Conservation (phyloP, 1,140 invertebrate species). For the Drosophila quadrilineata region DNA sequence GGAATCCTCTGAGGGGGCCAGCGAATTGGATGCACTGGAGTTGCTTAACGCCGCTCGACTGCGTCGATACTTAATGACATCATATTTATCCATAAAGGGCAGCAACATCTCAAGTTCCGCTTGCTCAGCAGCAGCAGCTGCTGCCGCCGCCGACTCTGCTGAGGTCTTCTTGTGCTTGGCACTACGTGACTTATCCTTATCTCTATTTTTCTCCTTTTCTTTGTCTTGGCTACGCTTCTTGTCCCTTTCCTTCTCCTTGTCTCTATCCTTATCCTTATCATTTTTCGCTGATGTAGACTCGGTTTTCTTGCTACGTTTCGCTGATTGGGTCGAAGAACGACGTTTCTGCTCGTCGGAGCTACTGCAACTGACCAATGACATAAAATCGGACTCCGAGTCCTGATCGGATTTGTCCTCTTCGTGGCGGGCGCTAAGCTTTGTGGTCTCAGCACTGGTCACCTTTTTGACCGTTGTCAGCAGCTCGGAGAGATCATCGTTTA, state of each 20-base stretch:
- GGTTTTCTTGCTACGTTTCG: conserved; percentile 35
- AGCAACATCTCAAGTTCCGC: conserved; percentile 69
- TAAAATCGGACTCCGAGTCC: conserved; percentile 66
- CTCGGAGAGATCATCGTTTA: conserved; percentile 79
- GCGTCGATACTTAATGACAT: conserved; percentile 86
- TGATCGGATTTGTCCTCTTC: conserved; percentile 25
- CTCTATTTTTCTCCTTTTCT: conserved; percentile 38
- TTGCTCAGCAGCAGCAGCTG: conserved; percentile 59
- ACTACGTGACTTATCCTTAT: conserved; percentile 36
- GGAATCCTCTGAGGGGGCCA: conserved; percentile 51
- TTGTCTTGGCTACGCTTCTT: conserved; percentile 28
- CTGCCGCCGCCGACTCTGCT: conserved; percentile 54
- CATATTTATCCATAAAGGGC: conserved; percentile 83
- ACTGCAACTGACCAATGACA: conserved; percentile 53
- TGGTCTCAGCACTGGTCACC: conserved; percentile 51
- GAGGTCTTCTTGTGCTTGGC: conserved; percentile 57
- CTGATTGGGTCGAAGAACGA: conserved; percentile 12
- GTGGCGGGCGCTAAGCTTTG: conserved; percentile 57
- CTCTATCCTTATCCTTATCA: conserved; percentile 46
- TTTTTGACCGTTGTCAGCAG: conserved; percentile 75
- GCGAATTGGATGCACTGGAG: conserved; percentile 45
- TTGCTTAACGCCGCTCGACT: conserved; percentile 80
- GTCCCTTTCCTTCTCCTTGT: conserved; percentile 32
- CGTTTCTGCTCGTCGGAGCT: conserved; percentile 29
- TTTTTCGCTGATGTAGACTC: conserved; percentile 24